Base-by-base conservation (phyloP, 2,797 vertebrate species). In the Geotrypetes seraphini region DNA sequence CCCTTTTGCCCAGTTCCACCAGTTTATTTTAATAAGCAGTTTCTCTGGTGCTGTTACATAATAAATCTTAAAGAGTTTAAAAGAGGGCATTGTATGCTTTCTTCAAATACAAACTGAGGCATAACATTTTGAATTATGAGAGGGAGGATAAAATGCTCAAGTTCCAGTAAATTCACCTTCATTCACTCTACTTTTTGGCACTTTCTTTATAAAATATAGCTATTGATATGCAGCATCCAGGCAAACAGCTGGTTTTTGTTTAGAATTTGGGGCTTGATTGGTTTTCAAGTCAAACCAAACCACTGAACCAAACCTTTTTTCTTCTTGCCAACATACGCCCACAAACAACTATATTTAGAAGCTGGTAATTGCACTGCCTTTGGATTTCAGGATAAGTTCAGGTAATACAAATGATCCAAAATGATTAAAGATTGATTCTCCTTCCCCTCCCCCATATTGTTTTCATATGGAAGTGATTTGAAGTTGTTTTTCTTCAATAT, bases 231-330 rank as follows among this genome's bases (percentile, higher is more conserved):
- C 52, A 60, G 47, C 33, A 57, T 28, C 36, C 16, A 35, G 59
- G 63, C 69, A 60, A 68, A 71, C 79, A 83, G 81, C 79, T 78
- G 75, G 46, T 73, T 87, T 78, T 81, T 86, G 54, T 84, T 86
- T 83, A 80, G 71, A 75, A 71, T 56, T 22, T 57, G 50, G 38
- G 48, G 46, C 66, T 83, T 55, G 71, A 77, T 75, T 79, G 66
- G 69, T 75, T 85, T 71, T 73, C 58, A 78, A 75, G 76, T 75
- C 65, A 82, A 71, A 63, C 66, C 69, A 67, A 79, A 69, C 64
- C 53, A 20, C 46, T 60, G 61, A 79, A 68, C 51, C 53, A 53
- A 63, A 60, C 53, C 32, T 43, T 61, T 49, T 55, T 65, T 26
- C 35, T 43, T 39, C 56, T 67, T 84, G 74, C 76, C 69, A 72